Conservation (phyloP, 2,797 vertebrate genomes). For the Rhyacichthys aspro region DNA sequence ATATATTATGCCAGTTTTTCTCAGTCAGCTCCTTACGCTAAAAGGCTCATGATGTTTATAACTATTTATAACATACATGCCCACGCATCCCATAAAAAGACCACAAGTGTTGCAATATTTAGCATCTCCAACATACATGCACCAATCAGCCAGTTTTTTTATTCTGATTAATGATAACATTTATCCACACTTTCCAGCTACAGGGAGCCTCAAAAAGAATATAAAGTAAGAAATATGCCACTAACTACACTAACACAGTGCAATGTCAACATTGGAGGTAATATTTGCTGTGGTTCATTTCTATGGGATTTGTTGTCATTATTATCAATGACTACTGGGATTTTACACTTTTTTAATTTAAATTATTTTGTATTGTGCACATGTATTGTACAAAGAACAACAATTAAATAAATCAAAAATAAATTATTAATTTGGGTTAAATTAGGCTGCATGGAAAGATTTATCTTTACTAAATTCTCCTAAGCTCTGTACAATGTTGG, state of each 20-base stretch:
- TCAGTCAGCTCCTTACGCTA: conserved; percentile 19
- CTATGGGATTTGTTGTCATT: neutral
- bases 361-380: conserved; percentile 1
- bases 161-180: too few species aligned
- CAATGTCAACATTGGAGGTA: too few species aligned
- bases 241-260: neutral
- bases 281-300: neutral
- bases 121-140: too few species aligned
- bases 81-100: neutral
- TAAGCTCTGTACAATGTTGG: neutral
- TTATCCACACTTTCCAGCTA: too few species aligned
- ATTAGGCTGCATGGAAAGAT: conserved; percentile 2
- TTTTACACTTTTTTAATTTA: neutral
- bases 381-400: too few species aligned
- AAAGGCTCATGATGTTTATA: neutral
- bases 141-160: too few species aligned
- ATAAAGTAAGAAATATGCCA: neutral
- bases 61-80: neutral
- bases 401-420: too few species aligned
- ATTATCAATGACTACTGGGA: neutral
- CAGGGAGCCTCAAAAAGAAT: neutral
- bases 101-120: neutral
- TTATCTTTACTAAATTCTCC: neutral
- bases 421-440: too few species aligned
- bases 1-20: conserved; percentile 37